These are phyloP conservation scores for Hippocampus comes DNA, from an alignment of 2,113 vertebrate species.

Conservation along the genomic window DNA sequence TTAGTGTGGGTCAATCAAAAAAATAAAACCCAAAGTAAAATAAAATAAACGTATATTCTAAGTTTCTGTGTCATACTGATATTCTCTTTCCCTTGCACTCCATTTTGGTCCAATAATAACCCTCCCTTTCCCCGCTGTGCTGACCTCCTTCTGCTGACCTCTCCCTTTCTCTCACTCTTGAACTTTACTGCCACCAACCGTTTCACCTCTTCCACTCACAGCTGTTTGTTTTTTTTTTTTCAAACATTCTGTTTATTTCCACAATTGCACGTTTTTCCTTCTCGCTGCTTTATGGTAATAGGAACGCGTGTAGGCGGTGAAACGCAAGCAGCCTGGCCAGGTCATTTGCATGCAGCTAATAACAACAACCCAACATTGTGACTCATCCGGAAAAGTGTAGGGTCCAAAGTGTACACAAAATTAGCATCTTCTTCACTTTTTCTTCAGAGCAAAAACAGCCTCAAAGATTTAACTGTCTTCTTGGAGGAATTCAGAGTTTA, in stretches of 20 bases:
- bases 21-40: background rate
- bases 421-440: background rate
- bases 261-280: background rate
- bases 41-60: background rate
- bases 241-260: background rate
- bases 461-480: background rate
- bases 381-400: background rate
- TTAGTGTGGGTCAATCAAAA: background rate
- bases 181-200: slow-evolving; percentile 21
- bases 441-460: background rate
- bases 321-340: background rate
- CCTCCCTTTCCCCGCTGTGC: slow-evolving; percentile 28
- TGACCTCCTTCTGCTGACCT: slow-evolving; percentile 52
- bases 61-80: background rate
- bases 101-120: slow-evolving; percentile 7
- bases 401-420: background rate
- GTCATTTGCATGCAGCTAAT: slow-evolving; percentile 1
- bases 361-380: background rate
- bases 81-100: background rate
- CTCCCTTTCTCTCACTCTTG: slow-evolving; percentile 4
- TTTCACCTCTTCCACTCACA: slow-evolving; percentile 2
- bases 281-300: background rate
- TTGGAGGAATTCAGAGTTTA: background rate
- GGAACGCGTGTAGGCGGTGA: background rate
- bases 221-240: too few relatives aligned